Percentiles rank a stretch among this genome's conserved stretches.
These are phyloP conservation scores for Piliocolobus tephrosceles DNA, from an alignment of 2,113 vertebrate genomes.

Conservation along the genomic window DNA sequence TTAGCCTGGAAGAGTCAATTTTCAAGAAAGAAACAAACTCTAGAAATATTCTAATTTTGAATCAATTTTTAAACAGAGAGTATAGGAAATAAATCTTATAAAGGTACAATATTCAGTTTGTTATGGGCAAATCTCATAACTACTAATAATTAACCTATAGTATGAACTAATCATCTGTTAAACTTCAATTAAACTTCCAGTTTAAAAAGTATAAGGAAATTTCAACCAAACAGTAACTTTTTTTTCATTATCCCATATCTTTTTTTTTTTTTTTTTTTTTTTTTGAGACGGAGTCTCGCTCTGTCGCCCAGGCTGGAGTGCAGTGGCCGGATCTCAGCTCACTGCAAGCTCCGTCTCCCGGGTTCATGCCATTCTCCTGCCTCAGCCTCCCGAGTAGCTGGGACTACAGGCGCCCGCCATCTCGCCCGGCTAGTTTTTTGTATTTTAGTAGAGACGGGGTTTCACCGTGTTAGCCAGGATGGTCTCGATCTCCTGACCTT, in stretches of 20 bases:
- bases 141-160: slow-evolving; percentile 55
- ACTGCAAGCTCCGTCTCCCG: too few species aligned
- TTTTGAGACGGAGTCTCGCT: too few species aligned
- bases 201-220: slow-evolving; percentile 45
- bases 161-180: slow-evolving; percentile 61
- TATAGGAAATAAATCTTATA: background rate
- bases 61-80: slow-evolving; percentile 7
- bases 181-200: slow-evolving; percentile 50
- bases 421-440: too few species aligned
- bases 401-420: too few species aligned
- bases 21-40: background rate
- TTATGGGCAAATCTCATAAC: slow-evolving; percentile 42
- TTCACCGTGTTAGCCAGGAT: too few species aligned
- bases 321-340: too few species aligned
- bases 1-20: background rate
- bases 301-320: too few species aligned
- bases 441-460: too few species aligned
- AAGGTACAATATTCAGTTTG: slow-evolving; percentile 15
- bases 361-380: too few species aligned
- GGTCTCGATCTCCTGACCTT: too few species aligned
- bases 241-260: background rate
- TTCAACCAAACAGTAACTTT: slow-evolving; percentile 1
- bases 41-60: background rate
- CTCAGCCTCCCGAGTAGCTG: too few species aligned
- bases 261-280: too few species aligned